These are phyloP conservation scores for Nicator chloris DNA, from an alignment of 2,113 vertebrate genomes.

Conservation along the genomic window DNA sequence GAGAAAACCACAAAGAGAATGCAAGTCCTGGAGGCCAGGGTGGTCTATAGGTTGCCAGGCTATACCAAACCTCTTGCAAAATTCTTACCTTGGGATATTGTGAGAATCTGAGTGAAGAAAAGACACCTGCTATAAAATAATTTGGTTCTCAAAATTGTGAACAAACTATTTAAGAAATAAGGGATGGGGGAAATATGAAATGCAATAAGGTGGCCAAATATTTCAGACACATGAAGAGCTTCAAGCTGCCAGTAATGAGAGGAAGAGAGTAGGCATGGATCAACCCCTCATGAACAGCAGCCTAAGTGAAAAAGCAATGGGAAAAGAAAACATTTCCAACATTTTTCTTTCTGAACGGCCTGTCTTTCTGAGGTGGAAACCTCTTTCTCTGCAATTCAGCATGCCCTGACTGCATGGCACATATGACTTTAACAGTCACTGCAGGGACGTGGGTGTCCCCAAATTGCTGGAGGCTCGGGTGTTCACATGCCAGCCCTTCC, in stretches of 20 bases:
- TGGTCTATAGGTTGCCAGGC: rapidly evolving
- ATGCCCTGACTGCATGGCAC: neutral
- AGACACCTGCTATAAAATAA: neutral
- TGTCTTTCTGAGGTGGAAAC: neutral
- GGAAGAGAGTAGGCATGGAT: neutral
- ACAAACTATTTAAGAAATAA: neutral
- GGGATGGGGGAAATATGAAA: neutral
- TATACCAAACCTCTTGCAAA: neutral
- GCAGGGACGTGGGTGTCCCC: neutral
- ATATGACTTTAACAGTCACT: neutral
- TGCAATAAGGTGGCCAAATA: neutral
- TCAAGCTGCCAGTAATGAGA: neutral
- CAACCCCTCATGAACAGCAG: neutral
- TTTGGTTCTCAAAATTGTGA: neutral
- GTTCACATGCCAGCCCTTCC: neutral
- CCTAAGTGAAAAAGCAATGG: neutral
- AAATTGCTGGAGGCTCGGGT: neutral
- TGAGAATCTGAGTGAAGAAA: neutral
- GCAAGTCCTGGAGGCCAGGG: neutral
- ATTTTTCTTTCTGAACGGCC: neutral
- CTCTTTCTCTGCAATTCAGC: neutral
- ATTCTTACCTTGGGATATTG: neutral
- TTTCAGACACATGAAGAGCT: neutral
- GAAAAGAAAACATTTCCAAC: neutral
- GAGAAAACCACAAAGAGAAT: neutral